phyloP scores from a whole-genome alignment of 2,797 vertebrate species.

The Bovichtus diacanthus region DNA sequence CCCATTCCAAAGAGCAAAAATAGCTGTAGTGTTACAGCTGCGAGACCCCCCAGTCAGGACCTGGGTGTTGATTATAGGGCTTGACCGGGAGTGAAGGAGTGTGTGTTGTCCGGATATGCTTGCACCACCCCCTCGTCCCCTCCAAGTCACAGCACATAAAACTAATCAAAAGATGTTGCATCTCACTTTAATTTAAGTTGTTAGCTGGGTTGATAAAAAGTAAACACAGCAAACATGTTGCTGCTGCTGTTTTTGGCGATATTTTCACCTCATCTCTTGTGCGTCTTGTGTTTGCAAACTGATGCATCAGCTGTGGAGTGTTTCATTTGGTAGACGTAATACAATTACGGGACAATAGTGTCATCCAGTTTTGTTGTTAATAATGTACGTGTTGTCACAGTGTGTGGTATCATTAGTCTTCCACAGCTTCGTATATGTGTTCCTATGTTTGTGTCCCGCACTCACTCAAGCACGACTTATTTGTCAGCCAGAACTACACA shows the following conservation, averaged over 20 bases:
- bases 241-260: conserved; percentile 14
- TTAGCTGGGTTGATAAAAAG: conserved; percentile 48
- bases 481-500: conserved; percentile 68
- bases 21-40: conserved; percentile 75
- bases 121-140: conserved; percentile 8
- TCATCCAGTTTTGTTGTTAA: conserved; percentile 22
- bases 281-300: conserved; percentile 13
- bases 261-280: background rate
- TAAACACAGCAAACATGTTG: conserved; percentile 35
- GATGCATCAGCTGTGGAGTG: background rate
- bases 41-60: conserved; percentile 77
- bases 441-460: conserved; percentile 49
- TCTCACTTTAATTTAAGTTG: conserved; percentile 51
- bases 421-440: conserved; percentile 36
- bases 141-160: conserved; percentile 66
- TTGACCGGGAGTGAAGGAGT: conserved; percentile 36
- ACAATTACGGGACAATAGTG: conserved; percentile 7
- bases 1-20: conserved; percentile 76
- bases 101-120: conserved; percentile 56
- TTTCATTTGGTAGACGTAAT: conserved; percentile 25
- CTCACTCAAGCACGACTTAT: conserved; percentile 58
- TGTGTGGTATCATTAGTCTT: conserved; percentile 63
- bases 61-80: conserved; percentile 62
- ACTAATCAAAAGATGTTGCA: conserved; percentile 56
- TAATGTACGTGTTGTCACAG: conserved; percentile 45